These are phyloP conservation scores for Bellardia bayeri DNA, from an alignment of 2,888 invertebrate genomes.

Conservation along the genomic window DNA sequence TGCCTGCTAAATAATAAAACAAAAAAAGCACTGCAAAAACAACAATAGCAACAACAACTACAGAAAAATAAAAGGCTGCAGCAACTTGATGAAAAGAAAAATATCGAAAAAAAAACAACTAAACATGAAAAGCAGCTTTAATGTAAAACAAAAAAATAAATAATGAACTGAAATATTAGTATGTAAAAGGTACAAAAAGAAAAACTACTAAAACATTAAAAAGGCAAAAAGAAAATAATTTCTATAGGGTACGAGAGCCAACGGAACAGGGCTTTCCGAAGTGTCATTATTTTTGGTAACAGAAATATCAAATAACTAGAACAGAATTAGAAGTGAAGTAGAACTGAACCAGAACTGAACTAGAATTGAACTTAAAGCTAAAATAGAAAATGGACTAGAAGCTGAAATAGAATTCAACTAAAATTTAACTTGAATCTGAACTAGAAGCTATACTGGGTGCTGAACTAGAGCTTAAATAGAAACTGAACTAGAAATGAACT, in stretches of 20 bases:
- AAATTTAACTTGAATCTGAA: too few species aligned
- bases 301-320: too few species aligned
- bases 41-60: conserved; percentile 25
- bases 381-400: too few species aligned
- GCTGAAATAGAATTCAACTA: too few species aligned
- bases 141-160: conserved; percentile 36
- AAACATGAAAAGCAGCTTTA: conserved; percentile 66
- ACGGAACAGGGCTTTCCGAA: not conserved
- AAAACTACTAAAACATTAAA: conserved; percentile 13
- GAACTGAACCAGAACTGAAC: too few species aligned
- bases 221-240: conserved; percentile 39
- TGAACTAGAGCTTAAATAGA: too few species aligned
- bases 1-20: conserved; percentile 68
- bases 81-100: conserved; percentile 55
- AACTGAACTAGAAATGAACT: too few species aligned
- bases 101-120: conserved; percentile 18
- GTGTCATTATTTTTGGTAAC: too few species aligned
- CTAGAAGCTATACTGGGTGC: too few species aligned
- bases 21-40: conserved; percentile 30
- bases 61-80: conserved; percentile 48
- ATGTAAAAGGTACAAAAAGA: not conserved
- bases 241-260: not conserved
- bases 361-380: too few species aligned
- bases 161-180: conserved; percentile 43
- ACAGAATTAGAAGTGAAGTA: too few species aligned